Evolutionary conservation across 2,888 invertebrate genomes (phyloP).

Genomic region (Polydrusus cervinus): DNA sequence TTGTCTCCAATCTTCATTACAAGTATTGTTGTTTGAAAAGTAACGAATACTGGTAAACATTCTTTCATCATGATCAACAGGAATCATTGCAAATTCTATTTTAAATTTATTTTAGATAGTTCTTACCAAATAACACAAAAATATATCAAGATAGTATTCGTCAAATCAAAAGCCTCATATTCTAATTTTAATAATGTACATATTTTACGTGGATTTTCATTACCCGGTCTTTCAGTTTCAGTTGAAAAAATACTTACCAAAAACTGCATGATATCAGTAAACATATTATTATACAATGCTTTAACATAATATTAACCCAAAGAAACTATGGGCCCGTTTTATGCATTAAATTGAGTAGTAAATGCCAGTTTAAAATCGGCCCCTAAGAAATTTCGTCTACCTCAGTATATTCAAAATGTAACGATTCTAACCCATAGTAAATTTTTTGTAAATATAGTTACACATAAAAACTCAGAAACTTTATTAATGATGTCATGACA

Average conservation of each 20-base stretch:
- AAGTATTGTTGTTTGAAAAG: too few species aligned
- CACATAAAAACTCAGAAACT: constrained; percentile 26
- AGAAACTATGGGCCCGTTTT: constrained; percentile 34
- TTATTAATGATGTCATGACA: constrained; percentile 48
- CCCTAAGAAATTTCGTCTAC: constrained; percentile 38
- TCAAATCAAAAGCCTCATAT: constrained; percentile 20
- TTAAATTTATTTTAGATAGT: constrained; percentile 22
- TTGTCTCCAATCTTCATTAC: too few species aligned
- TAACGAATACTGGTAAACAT: too few species aligned
- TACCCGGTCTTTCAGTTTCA: constrained; percentile 40
- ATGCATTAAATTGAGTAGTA: constrained; percentile 11
- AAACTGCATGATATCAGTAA: constrained; percentile 51
- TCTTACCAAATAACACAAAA: background rate
- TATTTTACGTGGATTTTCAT: constrained; percentile 21
- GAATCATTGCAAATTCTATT: too few species aligned
- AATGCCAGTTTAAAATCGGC: constrained; percentile 27
- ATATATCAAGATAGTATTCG: background rate
- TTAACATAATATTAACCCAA: constrained; percentile 41
- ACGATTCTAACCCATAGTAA: constrained; percentile 22
- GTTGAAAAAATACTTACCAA: constrained; percentile 15
- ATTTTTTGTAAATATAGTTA: constrained; percentile 34
- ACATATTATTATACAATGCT: constrained; percentile 28
- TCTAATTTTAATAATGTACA: constrained; percentile 23
- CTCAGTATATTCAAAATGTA: constrained; percentile 40
- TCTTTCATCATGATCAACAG: background rate